Base-by-base conservation (phyloP, 2,797 vertebrate species). In the Enteromius argenteus region DNA sequence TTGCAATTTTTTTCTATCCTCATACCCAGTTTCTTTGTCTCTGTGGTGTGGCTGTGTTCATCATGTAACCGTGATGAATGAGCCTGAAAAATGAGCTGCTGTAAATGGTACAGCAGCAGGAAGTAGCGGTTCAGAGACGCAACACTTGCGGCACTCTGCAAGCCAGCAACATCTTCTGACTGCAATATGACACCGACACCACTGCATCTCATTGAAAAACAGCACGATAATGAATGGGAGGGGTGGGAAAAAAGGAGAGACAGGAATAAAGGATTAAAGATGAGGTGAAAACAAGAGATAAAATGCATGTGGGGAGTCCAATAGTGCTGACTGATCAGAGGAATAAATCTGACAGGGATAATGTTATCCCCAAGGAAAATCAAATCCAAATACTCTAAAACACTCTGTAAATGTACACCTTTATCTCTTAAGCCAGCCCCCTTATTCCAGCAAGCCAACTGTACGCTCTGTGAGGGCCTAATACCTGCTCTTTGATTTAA, bases 61-160 rank as follows among this genome's bases (percentile, higher is more conserved):
- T 62, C 27, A 44, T 83, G 84, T 67, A 56, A 79, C 68, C 15
- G 80, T 88, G 85, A 86, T 81, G 80, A 89, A 87, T 69, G 87
- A 86, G 62, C 27, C 87, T 89, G 92, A 93, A 87, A 19, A 62
- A 58, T 67, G 85, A 93, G 90, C 73, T 87, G 85, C 84, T 91
- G 88, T 90, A 87, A 90, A 76, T 75, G 83, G 76, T 81, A 86
- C 80, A 39, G 85, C 79, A 77, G 69, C 88, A 87, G 88, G 37
- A 71, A 91, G 51, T 69, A 80, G 81, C 3, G 46, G 85, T 84
- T 83, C 32, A 84, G 69, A 68, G 51, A 49, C 9, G 21, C 27
- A 44, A 74, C 37, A 86, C 72, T 68, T 49, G 42, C 66, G 11
- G 81, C 76, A 75, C 72, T 60, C 37, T 73, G 76, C 77, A 66